phyloP scores from a whole-genome alignment of 2,888 invertebrate species.

The Dynastes hyllus region DNA sequence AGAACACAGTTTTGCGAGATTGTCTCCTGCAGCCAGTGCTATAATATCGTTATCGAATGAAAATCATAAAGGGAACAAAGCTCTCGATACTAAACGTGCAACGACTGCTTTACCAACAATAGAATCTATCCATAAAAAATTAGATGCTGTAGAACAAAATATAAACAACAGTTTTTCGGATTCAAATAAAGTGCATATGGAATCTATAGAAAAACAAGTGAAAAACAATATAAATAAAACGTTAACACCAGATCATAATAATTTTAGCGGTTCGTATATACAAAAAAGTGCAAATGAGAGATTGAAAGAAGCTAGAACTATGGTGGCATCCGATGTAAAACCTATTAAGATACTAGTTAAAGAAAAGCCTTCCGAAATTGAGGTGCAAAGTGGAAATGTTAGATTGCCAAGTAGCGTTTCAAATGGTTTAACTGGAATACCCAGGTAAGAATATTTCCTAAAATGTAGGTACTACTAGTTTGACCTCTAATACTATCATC shows the following conservation, averaged over 20 bases:
- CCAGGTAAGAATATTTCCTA: constrained; percentile 65
- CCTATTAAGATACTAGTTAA: constrained; percentile 69
- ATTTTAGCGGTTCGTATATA: constrained; percentile 56
- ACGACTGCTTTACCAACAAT: constrained; percentile 59
- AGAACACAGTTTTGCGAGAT: constrained; percentile 63
- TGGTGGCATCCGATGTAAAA: constrained; percentile 68
- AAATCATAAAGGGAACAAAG: constrained; percentile 54
- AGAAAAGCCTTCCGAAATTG: constrained; percentile 67
- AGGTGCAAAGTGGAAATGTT: constrained; percentile 70
- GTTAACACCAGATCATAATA: constrained; percentile 60
- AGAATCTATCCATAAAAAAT: constrained; percentile 53
- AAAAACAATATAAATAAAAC: constrained; percentile 63
- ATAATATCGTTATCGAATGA: constrained; percentile 53
- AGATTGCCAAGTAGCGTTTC: constrained; percentile 63
- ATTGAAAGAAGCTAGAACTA: constrained; percentile 65
- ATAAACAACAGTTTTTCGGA: constrained; percentile 50
- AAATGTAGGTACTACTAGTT: neutral
- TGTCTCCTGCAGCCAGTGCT: constrained; percentile 57
- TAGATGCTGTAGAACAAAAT: constrained; percentile 47
- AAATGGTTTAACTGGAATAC: constrained; percentile 65
- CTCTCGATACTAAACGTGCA: constrained; percentile 59
- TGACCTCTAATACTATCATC: too few relatives aligned
- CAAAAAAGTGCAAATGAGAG: constrained; percentile 63
- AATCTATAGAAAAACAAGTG: constrained; percentile 50
- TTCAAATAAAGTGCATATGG: constrained; percentile 53